These are phyloP conservation scores for Schizopygopsis malacanthus DNA, from an alignment of 2,797 vertebrate species.

Conservation along the genomic window DNA sequence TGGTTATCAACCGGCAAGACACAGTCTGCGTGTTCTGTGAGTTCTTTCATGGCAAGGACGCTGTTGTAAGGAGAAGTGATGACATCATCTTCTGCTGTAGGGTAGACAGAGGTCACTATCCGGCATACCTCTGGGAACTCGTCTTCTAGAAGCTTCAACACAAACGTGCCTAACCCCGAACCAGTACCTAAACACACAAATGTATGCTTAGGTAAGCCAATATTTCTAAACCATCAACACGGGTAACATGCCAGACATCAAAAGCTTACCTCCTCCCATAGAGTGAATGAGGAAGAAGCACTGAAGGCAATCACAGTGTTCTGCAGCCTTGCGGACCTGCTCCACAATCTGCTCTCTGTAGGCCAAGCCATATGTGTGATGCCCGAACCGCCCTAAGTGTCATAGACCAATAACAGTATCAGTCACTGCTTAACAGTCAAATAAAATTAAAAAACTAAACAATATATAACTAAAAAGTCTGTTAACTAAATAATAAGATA, in stretches of 20 bases:
- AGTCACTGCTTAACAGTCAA: not conserved
- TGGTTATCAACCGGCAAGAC: constrained; percentile 95
- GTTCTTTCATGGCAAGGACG: constrained; percentile 92
- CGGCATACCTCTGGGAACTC: constrained; percentile 94
- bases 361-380: constrained; percentile 86
- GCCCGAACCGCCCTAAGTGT: constrained; percentile 89
- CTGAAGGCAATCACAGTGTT: constrained; percentile 94
- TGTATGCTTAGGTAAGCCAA: not conserved
- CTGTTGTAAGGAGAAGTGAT: constrained; percentile 98
- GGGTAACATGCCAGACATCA: not conserved
- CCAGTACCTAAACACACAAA: constrained; percentile 84
- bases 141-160: constrained; percentile 90
- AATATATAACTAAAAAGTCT: not conserved
- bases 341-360: constrained; percentile 90
- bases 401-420: constrained; percentile 18
- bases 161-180: constrained; percentile 92
- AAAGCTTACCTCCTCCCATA: constrained; percentile 94
- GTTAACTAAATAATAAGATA: not conserved
- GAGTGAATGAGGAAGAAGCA: constrained; percentile 97
- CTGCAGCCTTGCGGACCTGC: constrained; percentile 87
- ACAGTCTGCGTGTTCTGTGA: constrained; percentile 93
- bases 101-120: constrained; percentile 91
- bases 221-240: not conserved
- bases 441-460: not conserved
- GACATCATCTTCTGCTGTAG: constrained; percentile 93